phyloP scores from a whole-genome alignment of 2,113 vertebrate genomes.

The Fulmarus glacialis region DNA sequence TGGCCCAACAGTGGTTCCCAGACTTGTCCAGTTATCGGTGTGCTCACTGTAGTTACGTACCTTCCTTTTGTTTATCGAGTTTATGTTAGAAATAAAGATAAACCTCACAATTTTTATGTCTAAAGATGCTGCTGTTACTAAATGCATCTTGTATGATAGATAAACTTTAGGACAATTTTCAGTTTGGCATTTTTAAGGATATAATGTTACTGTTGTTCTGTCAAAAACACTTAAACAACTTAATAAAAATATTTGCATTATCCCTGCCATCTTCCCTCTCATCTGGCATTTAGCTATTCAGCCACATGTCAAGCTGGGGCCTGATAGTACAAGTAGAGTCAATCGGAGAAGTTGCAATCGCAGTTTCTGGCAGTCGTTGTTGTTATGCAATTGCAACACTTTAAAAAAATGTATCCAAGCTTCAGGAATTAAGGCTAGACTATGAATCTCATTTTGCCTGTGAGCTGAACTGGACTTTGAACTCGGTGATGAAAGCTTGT shows the following conservation, averaged over 20 bases:
- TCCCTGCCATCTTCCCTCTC: background rate
- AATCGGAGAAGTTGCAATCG: constrained; percentile 1
- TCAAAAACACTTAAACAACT: constrained; percentile 20
- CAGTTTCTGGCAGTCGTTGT: background rate
- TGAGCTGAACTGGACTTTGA: background rate
- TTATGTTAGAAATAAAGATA: background rate
- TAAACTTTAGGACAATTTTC: background rate
- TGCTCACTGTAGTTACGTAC: background rate
- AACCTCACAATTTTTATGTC: background rate
- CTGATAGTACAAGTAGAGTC: constrained; percentile 48
- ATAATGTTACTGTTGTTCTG: background rate
- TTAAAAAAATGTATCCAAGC: background rate
- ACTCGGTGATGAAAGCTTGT: background rate
- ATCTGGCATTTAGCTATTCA: background rate
- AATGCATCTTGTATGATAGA: background rate
- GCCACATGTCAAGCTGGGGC: constrained; percentile 14
- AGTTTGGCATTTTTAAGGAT: background rate
- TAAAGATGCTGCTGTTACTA: background rate
- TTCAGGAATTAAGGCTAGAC: background rate
- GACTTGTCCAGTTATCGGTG: background rate
- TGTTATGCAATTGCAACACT: constrained; percentile 21
- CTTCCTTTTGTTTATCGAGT: background rate
- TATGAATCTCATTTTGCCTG: background rate
- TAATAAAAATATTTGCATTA: constrained; percentile 9
- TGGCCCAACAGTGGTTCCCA: constrained; percentile 2